Base-by-base conservation (phyloP, 1,140 invertebrate species). In the Tetramorium alpestre region DNA sequence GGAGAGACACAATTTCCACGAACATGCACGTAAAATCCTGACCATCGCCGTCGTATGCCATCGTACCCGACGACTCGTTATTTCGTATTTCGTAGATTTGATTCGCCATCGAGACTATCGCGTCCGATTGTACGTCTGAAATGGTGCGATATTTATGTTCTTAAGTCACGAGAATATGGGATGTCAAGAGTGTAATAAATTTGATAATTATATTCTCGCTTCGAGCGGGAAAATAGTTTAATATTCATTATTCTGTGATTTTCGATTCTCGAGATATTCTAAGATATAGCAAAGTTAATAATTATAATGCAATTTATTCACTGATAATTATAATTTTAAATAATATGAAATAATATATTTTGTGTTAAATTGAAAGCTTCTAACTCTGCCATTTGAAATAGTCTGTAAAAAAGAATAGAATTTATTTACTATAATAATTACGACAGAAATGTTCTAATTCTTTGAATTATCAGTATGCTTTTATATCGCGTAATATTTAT, bases 71-170 rank as follows among this genome's bases (percentile, higher is more conserved):
- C 81, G 60, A 76, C 62, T 72, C 38, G 81, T 75, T 87, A 87
- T 76, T 85, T 85, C 69, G 65, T 84, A 64, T 87, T 84, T 84
- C 51, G 51, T 82, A 49, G 47, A 82, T 81, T 86, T 86, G 62
- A 54, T 67, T 78, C 72, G 49, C 49, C 13, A 8, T 65, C n/a
- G 44, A 73, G 41, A 44, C 33, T 44, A 13, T 49, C 18, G 69
- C 54, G n/a, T 41, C 8, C 18, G 22, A 75, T 25, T n/a, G 7
- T 65, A 51, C 1, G 2, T 38, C 18, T 13, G 8, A 60, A 4
- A 73, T 22, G 16, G 22, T n/a, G 56, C 11, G 47, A 77, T 77
- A 62, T 85, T 85, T 85, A 47, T n/a, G 16, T 44, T 22, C 3
- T 60, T 33, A 44, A 38, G 7, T 60, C 3, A 28, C 18, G 70